A percentile compares a stretch with the other conserved stretches of the same genome.
Evolutionary conservation across 2,797 vertebrate genomes (phyloP).

Genomic region (Triplophysa bombifrons): DNA sequence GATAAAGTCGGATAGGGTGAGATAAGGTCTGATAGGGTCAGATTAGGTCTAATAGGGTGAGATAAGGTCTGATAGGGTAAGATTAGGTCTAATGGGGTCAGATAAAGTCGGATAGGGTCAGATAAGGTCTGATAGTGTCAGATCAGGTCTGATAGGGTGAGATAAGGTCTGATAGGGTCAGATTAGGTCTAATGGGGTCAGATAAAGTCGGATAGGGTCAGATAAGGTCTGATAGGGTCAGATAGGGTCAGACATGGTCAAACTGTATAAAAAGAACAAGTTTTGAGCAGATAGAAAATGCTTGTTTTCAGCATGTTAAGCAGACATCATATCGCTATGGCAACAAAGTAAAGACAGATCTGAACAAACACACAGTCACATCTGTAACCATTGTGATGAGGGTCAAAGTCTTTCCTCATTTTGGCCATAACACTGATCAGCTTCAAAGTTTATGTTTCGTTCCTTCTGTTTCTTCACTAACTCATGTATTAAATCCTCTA

Average conservation of each 20-base stretch:
- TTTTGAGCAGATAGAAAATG: too few relatives aligned
- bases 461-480: constrained; percentile 16
- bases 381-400: constrained; percentile 45
- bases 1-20: too few relatives aligned
- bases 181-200: not conserved
- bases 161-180: too few relatives aligned
- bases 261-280: too few relatives aligned
- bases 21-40: too few relatives aligned
- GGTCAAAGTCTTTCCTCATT: constrained; percentile 44
- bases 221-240: not conserved
- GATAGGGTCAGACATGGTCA: too few relatives aligned
- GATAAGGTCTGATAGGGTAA: too few relatives aligned
- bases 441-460: constrained; percentile 15
- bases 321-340: constrained; percentile 46
- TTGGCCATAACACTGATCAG: constrained; percentile 11
- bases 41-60: too few relatives aligned
- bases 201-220: not conserved
- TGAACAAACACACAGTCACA: constrained; percentile 27
- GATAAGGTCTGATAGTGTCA: too few relatives aligned
- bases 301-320: constrained; percentile 50
- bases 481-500: not conserved
- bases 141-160: too few relatives aligned
- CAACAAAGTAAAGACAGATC: constrained; percentile 44
- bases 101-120: too few relatives aligned
- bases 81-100: too few relatives aligned